Conservation (phyloP, 2,113 vertebrate genomes). For the Empidonax traillii region DNA sequence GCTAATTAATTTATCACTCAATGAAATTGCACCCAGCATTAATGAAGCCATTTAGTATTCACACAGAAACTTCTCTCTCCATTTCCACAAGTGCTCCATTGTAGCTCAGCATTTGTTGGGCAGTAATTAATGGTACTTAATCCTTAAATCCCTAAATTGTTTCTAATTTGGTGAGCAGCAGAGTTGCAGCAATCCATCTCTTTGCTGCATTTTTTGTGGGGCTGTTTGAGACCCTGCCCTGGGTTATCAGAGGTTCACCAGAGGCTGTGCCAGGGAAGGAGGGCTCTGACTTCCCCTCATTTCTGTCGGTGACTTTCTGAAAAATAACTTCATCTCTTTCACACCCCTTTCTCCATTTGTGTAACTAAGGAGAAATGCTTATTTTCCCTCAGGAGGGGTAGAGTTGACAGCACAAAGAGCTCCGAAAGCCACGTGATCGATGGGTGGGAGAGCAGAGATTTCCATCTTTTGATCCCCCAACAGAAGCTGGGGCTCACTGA, state of each 20-base stretch:
- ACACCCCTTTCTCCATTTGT: not conserved
- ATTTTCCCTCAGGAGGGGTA: not conserved
- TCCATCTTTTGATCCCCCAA: accelerated
- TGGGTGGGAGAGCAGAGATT: not conserved
- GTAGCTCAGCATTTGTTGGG: slow-evolving; percentile 69
- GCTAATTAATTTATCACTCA: slow-evolving; percentile 48
- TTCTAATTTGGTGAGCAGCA: slow-evolving; percentile 70
- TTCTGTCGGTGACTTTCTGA: not conserved
- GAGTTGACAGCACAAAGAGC: not conserved
- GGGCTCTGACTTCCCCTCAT: not conserved
- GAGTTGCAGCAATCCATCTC: slow-evolving; percentile 24
- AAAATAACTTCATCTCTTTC: not conserved
- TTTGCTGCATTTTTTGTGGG: not conserved
- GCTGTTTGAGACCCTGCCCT: not conserved
- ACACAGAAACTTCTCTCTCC: slow-evolving; percentile 49
- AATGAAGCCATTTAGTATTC: slow-evolving; percentile 67
- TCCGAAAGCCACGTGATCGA: not conserved
- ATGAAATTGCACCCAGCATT: slow-evolving; percentile 24
- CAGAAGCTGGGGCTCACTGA: not conserved
- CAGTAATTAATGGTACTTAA: slow-evolving; percentile 76
- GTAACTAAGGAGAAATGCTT: not conserved
- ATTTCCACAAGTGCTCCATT: slow-evolving; percentile 60
- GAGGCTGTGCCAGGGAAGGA: not conserved
- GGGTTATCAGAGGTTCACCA: not conserved
- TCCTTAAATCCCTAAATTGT: slow-evolving; percentile 70